These are phyloP conservation scores for Lepidurus packardi DNA, from an alignment of 1,140 invertebrate genomes.

Conservation along the genomic window DNA sequence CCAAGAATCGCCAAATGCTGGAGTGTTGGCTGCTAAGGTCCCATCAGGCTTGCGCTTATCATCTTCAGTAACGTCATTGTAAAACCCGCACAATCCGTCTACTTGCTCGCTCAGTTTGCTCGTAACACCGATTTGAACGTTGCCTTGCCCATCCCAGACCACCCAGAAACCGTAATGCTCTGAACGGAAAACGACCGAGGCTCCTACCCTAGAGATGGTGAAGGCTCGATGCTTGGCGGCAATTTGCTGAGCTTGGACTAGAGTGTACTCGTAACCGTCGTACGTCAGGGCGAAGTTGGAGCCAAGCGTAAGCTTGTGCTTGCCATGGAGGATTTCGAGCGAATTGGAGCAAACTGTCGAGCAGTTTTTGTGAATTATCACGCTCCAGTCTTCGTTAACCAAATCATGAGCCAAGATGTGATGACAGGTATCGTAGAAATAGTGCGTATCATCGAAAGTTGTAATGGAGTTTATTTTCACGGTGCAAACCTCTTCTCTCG, in stretches of 20 bases:
- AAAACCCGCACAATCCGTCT: constrained; percentile 72
- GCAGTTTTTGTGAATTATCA: constrained; percentile 61
- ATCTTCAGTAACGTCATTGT: constrained; percentile 57
- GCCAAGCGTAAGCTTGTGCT: constrained; percentile 54
- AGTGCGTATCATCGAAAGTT: constrained; percentile 70
- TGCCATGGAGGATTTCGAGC: constrained; percentile 53
- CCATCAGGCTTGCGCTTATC: constrained; percentile 66
- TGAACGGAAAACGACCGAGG: constrained; percentile 60
- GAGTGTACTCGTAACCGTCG: constrained; percentile 57
- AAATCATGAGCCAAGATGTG: constrained; percentile 67
- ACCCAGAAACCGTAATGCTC: constrained; percentile 65
- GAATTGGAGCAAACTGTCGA: constrained; percentile 50
- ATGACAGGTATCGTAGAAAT: constrained; percentile 70
- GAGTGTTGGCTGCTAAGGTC: constrained; percentile 51
- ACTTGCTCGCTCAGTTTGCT: constrained; percentile 55
- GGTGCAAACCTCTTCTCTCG: constrained; percentile 60
- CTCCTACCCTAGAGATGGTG: constrained; percentile 59
- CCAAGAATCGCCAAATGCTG: constrained; percentile 71
- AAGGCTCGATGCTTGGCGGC: constrained; percentile 54
- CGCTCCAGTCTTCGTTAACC: constrained; percentile 55
- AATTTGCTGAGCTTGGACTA: constrained; percentile 59
- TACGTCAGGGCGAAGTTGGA: constrained; percentile 60
- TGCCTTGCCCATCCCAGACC: constrained; percentile 59
- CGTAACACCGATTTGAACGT: constrained; percentile 63
- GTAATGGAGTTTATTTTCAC: constrained; percentile 65